A percentile compares a stretch with the other conserved stretches of the same genome.
Conservation (phyloP, 2,797 vertebrate genomes). For the Sarcoramphus papa region DNA sequence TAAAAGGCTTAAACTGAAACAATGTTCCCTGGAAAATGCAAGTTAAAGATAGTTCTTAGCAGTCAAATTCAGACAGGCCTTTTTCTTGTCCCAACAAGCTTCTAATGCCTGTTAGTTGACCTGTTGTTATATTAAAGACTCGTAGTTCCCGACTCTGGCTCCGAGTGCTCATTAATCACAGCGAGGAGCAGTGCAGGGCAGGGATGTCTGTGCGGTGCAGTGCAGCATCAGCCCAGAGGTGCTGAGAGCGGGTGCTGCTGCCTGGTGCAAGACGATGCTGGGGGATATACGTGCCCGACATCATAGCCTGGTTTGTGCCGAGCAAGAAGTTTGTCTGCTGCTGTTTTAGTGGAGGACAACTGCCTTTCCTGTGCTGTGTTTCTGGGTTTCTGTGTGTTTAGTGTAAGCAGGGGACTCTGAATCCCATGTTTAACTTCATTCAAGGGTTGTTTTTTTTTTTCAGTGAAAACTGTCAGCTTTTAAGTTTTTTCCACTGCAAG, state of each 20-base stretch:
- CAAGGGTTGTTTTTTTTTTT: too few species aligned
- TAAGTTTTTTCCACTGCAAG: background rate
- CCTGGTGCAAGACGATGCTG: background rate
- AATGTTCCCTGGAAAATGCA: background rate
- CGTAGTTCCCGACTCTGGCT: background rate
- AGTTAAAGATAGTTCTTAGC: background rate
- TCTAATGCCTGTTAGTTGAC: background rate
- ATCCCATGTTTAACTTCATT: background rate
- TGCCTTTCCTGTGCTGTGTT: background rate
- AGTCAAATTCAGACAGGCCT: background rate
- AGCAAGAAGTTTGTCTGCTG: background rate
- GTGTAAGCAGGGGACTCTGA: background rate
- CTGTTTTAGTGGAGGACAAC: background rate
- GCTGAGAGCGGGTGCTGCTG: background rate
- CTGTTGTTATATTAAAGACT: background rate
- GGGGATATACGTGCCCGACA: rapidly evolving
- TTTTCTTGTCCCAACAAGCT: background rate
- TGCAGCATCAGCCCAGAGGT: background rate
- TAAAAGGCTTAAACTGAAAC: background rate
- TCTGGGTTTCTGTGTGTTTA: background rate
- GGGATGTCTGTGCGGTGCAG: rapidly evolving
- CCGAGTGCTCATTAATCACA: rapidly evolving
- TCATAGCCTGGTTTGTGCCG: too few species aligned
- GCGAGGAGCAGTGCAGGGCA: background rate
- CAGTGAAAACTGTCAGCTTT: background rate